phyloP scores from a whole-genome alignment of 1,140 invertebrate genomes.

The Episyrphus balteatus region DNA sequence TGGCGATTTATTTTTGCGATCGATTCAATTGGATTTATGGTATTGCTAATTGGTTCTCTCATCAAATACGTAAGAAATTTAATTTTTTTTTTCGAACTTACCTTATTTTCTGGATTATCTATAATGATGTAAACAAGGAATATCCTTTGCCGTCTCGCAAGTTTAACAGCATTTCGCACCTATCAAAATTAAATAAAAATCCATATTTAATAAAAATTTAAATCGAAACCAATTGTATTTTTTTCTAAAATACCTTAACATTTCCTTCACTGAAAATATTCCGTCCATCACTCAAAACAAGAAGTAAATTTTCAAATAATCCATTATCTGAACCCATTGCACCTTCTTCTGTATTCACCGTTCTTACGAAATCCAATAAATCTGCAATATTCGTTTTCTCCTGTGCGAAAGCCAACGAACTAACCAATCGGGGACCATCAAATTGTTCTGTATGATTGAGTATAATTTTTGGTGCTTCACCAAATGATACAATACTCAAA shows the following conservation, averaged over 20 bases:
- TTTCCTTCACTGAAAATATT: constrained; percentile 85
- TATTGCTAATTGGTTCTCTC: too few species aligned
- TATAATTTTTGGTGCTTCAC: constrained; percentile 71
- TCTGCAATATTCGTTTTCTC: constrained; percentile 68
- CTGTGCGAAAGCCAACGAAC: constrained; percentile 70
- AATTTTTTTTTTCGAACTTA: constrained; percentile 32
- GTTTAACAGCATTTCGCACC: constrained; percentile 57
- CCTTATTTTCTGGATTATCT: constrained; percentile 85
- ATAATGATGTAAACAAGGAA: constrained; percentile 94
- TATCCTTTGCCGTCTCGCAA: constrained; percentile 67
- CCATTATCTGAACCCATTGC: constrained; percentile 50
- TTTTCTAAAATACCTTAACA: constrained; percentile 50
- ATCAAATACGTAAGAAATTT: too few species aligned
- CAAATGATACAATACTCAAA: constrained; percentile 84
- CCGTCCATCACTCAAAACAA: constrained; percentile 90
- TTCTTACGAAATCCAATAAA: constrained; percentile 65
- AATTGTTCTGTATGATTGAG: constrained; percentile 81
- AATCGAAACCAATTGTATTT: too few species aligned
- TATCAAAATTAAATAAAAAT: neutral
- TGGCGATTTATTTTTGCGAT: too few species aligned
- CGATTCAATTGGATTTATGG: too few species aligned
- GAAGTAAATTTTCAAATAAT: constrained; percentile 63
- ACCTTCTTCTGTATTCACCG: constrained; percentile 51
- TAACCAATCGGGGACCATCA: constrained; percentile 65
- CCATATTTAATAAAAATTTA: neutral